Percentiles rank a stretch among this genome's conserved stretches.
These are phyloP conservation scores for Hiodon tergisus DNA, from an alignment of 2,113 vertebrate species.

Conservation along the genomic window DNA sequence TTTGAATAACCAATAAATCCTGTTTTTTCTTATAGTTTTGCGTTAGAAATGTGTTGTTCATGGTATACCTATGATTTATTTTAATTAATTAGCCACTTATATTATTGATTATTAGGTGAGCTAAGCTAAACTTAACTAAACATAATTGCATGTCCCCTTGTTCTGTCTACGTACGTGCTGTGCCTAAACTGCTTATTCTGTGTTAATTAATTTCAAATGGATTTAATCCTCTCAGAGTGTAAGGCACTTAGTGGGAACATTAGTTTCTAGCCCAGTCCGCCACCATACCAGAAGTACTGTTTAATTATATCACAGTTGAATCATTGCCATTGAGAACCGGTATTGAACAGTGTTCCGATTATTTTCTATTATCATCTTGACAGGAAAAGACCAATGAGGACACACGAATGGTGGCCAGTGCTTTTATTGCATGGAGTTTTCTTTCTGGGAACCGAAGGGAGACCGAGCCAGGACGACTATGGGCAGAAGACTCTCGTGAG, in stretches of 20 bases:
- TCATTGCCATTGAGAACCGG: background rate
- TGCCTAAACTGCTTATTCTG: background rate
- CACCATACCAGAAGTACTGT: background rate
- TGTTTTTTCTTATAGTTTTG: no score
- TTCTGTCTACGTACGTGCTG: no score
- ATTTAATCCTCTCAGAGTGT: background rate
- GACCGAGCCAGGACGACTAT: constrained; percentile 24
- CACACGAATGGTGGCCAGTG: constrained; percentile 16
- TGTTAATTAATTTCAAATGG: constrained; percentile 9
- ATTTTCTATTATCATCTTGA: background rate
- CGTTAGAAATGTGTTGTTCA: no score
- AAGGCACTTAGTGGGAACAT: constrained; percentile 6
- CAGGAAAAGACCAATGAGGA: constrained; percentile 31
- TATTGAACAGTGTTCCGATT: background rate
- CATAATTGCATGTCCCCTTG: no score
- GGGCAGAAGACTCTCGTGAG: constrained; percentile 24
- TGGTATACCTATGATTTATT: no score
- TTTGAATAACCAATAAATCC: background rate
- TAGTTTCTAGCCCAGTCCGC: constrained; percentile 4
- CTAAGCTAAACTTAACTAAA: no score
- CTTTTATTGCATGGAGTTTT: constrained; percentile 24
- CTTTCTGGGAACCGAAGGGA: constrained; percentile 20
- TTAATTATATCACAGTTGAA: constrained; percentile 7
- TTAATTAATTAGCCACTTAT: no score
- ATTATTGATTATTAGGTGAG: no score